These are phyloP conservation scores for Pholis gunnellus DNA, from an alignment of 2,113 vertebrate genomes.

Conservation along the genomic window DNA sequence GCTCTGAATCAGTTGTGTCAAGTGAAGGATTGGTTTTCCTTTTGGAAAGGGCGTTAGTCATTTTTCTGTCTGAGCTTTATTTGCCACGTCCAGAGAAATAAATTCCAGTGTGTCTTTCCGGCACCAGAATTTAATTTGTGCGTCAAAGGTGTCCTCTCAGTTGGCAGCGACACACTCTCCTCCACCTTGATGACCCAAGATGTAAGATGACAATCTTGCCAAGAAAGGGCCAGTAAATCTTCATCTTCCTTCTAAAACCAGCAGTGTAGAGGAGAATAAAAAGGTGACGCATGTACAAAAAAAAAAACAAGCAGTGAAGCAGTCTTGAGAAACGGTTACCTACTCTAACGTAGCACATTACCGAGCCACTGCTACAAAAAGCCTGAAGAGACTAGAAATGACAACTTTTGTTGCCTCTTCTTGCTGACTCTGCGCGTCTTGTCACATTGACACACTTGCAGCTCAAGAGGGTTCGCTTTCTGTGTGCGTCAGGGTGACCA, in stretches of 20 bases:
- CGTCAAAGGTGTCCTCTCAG: constrained; percentile 14
- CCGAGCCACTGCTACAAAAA: constrained; percentile 18
- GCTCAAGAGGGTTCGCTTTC: not conserved
- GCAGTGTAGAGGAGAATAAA: not conserved
- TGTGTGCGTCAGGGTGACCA: constrained; percentile 9
- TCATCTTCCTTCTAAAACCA: not conserved
- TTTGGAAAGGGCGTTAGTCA: not conserved
- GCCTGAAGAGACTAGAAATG: constrained; percentile 16
- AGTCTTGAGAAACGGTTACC: not conserved
- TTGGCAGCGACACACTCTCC: constrained; percentile 28
- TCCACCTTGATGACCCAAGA: constrained; percentile 36
- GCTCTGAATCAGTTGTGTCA: not conserved
- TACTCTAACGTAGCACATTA: not conserved
- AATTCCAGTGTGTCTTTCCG: constrained; percentile 17
- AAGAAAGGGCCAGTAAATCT: constrained; percentile 17
- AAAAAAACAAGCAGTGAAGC: not conserved
- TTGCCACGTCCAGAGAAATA: constrained; percentile 2
- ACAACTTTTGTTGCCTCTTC: constrained; percentile 3
- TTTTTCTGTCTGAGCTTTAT: not conserved
- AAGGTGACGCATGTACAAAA: not conserved
- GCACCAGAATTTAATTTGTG: constrained; percentile 22
- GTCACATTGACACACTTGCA: constrained; percentile 14
- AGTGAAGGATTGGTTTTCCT: not conserved
- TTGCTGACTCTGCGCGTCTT: constrained; percentile 35
- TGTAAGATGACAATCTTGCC: constrained; percentile 28